These are phyloP conservation scores for Tetrao urogallus DNA, from an alignment of 2,113 vertebrate genomes.

Conservation along the genomic window DNA sequence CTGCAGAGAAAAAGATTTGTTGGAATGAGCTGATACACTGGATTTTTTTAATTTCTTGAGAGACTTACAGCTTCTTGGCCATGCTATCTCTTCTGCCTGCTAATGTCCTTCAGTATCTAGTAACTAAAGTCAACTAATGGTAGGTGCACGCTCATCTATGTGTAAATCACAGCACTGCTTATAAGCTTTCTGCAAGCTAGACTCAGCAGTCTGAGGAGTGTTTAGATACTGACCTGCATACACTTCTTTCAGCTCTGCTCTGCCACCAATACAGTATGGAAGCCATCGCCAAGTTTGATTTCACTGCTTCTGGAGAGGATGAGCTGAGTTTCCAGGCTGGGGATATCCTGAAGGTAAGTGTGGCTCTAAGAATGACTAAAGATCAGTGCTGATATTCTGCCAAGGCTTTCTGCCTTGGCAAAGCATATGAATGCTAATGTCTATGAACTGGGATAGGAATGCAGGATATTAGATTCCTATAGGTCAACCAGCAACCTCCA, in stretches of 20 bases:
- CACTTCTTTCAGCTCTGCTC: conserved; percentile 56
- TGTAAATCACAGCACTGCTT: background rate
- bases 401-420: background rate
- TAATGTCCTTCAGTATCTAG: background rate
- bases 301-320: conserved; percentile 84
- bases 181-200: background rate
- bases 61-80: background rate
- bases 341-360: conserved; percentile 89
- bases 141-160: background rate
- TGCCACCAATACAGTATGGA: conserved; percentile 82
- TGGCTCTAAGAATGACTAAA: background rate
- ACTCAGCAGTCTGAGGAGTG: background rate
- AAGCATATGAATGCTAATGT: background rate
- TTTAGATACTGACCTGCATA: background rate
- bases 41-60: background rate
- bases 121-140: background rate
- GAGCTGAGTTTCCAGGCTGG: conserved; percentile 93
- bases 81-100: background rate
- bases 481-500: background rate
- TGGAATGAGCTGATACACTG: background rate
- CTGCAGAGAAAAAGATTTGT: background rate
- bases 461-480: background rate
- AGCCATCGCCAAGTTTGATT: conserved; percentile 90
- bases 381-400: background rate
- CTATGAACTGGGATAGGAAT: background rate